Evolutionary conservation across 2,888 invertebrate genomes (phyloP).

Genomic region (Caenorhabditis sulstoni): DNA sequence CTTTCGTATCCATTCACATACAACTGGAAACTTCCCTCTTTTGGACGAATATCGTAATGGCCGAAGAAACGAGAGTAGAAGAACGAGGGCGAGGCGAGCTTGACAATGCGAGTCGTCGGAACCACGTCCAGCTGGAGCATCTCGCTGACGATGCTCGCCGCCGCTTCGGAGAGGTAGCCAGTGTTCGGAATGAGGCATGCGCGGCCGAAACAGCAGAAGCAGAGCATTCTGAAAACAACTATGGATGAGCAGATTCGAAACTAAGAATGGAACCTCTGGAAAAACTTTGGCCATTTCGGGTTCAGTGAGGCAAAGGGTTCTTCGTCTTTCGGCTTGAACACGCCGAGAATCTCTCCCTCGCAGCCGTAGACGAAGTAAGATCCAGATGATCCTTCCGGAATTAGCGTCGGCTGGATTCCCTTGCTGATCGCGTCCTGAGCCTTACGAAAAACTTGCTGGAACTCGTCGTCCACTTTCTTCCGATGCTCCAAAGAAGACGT

Average conservation of each 20-base stretch:
- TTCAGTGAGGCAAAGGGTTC: conserved; percentile 98
- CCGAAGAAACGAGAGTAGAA: conserved; percentile 86
- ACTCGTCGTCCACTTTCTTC: conserved; percentile 61
- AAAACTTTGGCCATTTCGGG: conserved; percentile 99
- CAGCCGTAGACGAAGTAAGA: conserved; percentile 98
- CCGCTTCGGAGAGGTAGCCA: conserved; percentile 97
- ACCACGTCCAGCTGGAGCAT: conserved; percentile 91
- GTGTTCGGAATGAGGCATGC: conserved; percentile 98
- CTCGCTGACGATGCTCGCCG: conserved; percentile 95
- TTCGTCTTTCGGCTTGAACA: conserved; percentile 99
- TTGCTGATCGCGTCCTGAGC: conserved; percentile 72
- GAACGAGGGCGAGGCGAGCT: conserved; percentile 96
- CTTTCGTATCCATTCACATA: conserved; percentile 97
- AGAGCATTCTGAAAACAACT: conserved; percentile 73
- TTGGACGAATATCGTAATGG: conserved; percentile 66
- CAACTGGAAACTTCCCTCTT: conserved; percentile 86
- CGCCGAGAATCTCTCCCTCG: conserved; percentile 88
- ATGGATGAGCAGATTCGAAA: background rate
- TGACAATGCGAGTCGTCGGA: conserved; percentile 93
- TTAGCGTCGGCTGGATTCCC: conserved; percentile 72
- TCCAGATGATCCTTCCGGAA: conserved; percentile 82
- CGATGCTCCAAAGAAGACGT: conserved; percentile 39
- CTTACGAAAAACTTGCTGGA: conserved; percentile 58
- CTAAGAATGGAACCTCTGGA: conserved; percentile 85
- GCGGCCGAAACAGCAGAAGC: conserved; percentile 96